Evolutionary conservation across 2,797 vertebrate genomes (phyloP).

Genomic region (Petrocephalus sullivani): DNA sequence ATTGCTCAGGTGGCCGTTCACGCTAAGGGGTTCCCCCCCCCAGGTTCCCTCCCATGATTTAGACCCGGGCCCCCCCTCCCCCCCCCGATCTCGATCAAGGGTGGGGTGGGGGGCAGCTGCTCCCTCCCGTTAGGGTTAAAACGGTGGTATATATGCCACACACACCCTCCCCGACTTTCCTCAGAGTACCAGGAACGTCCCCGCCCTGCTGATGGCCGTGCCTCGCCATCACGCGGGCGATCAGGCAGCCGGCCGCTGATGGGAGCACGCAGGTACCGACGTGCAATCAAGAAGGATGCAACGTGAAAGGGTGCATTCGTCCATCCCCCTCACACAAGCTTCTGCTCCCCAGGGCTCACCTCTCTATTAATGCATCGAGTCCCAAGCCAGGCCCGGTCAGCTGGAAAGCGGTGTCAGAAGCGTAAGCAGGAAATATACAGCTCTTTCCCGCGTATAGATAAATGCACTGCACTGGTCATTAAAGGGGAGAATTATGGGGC

Average conservation of each 20-base stretch:
- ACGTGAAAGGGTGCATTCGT: neutral
- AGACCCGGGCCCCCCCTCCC: neutral
- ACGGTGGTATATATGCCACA: neutral
- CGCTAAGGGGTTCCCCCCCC: neutral
- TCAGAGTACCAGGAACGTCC: neutral
- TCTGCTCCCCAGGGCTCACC: neutral
- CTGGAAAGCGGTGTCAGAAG: neutral
- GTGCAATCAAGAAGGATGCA: neutral
- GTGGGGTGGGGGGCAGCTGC: neutral
- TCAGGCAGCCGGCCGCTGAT: neutral
- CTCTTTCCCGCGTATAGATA: slow-evolving; percentile 1
- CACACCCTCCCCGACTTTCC: neutral
- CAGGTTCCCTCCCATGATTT: neutral
- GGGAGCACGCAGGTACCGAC: neutral
- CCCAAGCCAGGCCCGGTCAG: neutral
- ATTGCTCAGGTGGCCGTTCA: neutral
- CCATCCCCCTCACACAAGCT: neutral
- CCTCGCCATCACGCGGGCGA: neutral
- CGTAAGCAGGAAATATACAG: neutral
- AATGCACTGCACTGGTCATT: slow-evolving; percentile 21
- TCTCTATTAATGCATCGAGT: neutral
- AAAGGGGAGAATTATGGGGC: slow-evolving; percentile 14
- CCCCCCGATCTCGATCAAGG: neutral
- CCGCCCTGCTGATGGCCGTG: neutral
- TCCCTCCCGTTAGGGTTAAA: neutral